Base-by-base conservation (phyloP, 2,797 vertebrate genomes). In the Acropternis orthonyx region DNA sequence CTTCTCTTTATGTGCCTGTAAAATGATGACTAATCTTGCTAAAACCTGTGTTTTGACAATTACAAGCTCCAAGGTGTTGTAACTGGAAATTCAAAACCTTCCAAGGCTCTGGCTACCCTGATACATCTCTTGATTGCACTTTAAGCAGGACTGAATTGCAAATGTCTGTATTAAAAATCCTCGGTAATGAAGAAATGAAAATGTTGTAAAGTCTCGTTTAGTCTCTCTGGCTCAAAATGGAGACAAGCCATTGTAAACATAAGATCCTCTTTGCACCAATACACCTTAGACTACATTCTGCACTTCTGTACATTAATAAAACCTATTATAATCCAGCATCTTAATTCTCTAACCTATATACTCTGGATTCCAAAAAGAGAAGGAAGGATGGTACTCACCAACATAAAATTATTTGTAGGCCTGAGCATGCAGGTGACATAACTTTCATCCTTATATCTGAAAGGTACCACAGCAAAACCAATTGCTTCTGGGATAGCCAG, bases 401-500 rank as follows among this genome's bases (percentile, higher is more conserved):
- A 3, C 97, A 98, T 98, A 95, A 99, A 99, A 5, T 49, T 14
- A 0, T 89, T 96, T 10, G 97, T 96, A 66, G 98, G 97, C 7
- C 97, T 89, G 28, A 99, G 98, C 98, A 99, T 99, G 83, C 99
- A 99, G 68, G 98, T 99, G 67, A 56, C 97, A 0, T 97, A 66
- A 52, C 95, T 95, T 51, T 93, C 65, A 73, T 98, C 98, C 43
- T 46, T 96, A 97, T 98, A 99, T 41, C 34, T 93, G 94, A 98
- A 98, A 37, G 46, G 48, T 85, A 98, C 81, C 22, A 99, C 98
- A 95, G 98, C 97, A 34, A 99, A 99, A 55, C 98, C 98, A 4
- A 99, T 95, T 1, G 99, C 99, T 96, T 99, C 99, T 3, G 99
- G 99, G 75, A 99, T 97, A n/a, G 99, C 99, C 97, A 99, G 95